Percentiles rank a stretch among this genome's conserved stretches.
phyloP scores from a whole-genome alignment of 2,888 invertebrate species.

The Frankliniella intonsa region DNA sequence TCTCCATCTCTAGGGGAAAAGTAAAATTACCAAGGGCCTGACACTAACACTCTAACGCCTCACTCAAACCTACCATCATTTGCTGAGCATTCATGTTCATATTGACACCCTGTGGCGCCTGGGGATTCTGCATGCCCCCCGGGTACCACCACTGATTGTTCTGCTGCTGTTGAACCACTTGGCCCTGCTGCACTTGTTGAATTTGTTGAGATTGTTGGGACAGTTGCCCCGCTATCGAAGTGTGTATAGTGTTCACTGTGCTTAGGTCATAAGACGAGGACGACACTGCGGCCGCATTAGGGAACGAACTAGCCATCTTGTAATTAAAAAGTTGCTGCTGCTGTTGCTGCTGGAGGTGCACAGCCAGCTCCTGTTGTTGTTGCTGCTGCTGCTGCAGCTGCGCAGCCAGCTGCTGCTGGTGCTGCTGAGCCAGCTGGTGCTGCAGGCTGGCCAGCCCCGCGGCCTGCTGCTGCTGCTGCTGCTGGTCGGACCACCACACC shows the following conservation, averaged over 20 bases:
- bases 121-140: conserved; percentile 36
- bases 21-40: neutral
- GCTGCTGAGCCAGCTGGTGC: conserved; percentile 43
- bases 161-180: conserved; percentile 30
- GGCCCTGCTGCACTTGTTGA: conserved; percentile 31
- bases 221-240: conserved; percentile 54
- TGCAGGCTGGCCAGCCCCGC: conserved; percentile 40
- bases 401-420: conserved; percentile 41
- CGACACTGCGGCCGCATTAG: conserved; percentile 62
- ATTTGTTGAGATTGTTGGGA: conserved; percentile 32
- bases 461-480: conserved; percentile 51
- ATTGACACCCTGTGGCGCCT: conserved; percentile 36
- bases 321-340: conserved; percentile 74
- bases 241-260: conserved; percentile 4
- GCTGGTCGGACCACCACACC: conserved; percentile 55
- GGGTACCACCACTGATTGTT: conserved; percentile 37
- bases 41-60: conserved; percentile 29
- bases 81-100: conserved; percentile 18
- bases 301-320: conserved; percentile 81
- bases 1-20: no score
- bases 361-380: conserved; percentile 42
- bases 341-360: conserved; percentile 53
- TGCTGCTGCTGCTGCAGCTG: conserved; percentile 50
- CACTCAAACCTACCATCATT: conserved; percentile 31
- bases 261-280: conserved; percentile 52